Percentiles rank a stretch among this genome's conserved stretches.
Conservation (phyloP, 2,113 vertebrate genomes). For the Brachypteracias leptosomus region DNA sequence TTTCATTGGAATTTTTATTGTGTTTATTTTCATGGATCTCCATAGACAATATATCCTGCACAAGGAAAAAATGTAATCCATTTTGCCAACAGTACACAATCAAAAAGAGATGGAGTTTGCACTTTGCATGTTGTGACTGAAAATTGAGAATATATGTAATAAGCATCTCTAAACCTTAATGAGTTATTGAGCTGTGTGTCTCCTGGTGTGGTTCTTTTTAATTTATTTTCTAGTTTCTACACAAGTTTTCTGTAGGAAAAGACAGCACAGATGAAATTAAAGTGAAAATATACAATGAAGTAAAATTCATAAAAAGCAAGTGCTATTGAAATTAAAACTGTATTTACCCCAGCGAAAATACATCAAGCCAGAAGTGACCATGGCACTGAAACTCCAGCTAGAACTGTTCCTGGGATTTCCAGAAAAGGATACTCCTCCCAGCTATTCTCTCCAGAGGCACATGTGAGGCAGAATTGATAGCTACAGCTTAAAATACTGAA, state of each 20-base stretch:
- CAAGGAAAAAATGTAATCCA: constrained; percentile 17
- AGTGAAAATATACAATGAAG: constrained; percentile 11
- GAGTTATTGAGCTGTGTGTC: constrained; percentile 53
- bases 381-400: not conserved
- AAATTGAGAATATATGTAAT: constrained; percentile 48
- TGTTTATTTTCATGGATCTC: constrained; percentile 36
- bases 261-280: not conserved
- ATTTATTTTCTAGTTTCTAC: constrained; percentile 41
- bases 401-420: not conserved
- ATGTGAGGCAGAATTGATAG: not conserved
- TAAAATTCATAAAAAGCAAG: constrained; percentile 13
- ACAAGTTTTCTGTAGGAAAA: constrained; percentile 18
- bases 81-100: not conserved
- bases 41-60: not conserved
- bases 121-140: constrained; percentile 25
- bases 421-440: not conserved
- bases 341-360: not conserved
- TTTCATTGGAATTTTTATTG: constrained; percentile 6
- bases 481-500: not conserved
- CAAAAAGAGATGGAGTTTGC: constrained; percentile 36
- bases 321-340: not conserved
- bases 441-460: not conserved
- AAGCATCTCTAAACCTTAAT: constrained; percentile 46
- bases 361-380: not conserved
- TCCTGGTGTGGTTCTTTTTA: constrained; percentile 34